These are phyloP conservation scores for Anadara kagoshimensis DNA, from an alignment of 1,140 invertebrate species.

Conservation along the genomic window DNA sequence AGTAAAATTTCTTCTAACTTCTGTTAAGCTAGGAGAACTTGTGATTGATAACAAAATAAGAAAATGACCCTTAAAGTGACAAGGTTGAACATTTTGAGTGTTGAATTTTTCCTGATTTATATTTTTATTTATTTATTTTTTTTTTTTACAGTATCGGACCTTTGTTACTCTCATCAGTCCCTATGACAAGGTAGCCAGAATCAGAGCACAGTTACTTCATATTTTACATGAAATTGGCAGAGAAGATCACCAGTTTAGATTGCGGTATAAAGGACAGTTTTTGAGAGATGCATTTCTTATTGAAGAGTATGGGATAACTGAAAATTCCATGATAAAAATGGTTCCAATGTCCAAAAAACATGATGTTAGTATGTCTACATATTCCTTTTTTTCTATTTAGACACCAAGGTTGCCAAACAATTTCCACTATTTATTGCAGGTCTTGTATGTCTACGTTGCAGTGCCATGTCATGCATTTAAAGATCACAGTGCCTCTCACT, in stretches of 20 bases:
- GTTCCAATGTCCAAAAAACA: slow-evolving; percentile 59
- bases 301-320: slow-evolving; percentile 62
- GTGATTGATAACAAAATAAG: too few relatives aligned
- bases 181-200: slow-evolving; percentile 63
- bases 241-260: slow-evolving; percentile 66
- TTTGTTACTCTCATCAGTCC: slow-evolving; percentile 62
- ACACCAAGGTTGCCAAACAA: too few relatives aligned
- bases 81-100: too few relatives aligned
- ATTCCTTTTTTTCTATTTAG: too few relatives aligned
- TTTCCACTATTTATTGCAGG: too few relatives aligned
- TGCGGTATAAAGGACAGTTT: slow-evolving; percentile 68
- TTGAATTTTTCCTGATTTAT: too few relatives aligned
- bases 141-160: slow-evolving; percentile 63
- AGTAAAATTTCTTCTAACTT: too few relatives aligned
- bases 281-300: slow-evolving; percentile 64
- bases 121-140: not conserved
- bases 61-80: too few relatives aligned
- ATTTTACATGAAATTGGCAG: slow-evolving; percentile 66
- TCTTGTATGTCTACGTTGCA: too few relatives aligned
- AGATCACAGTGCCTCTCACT: too few relatives aligned
- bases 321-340: slow-evolving; percentile 68
- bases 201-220: slow-evolving; percentile 67
- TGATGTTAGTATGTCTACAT: slow-evolving; percentile 29
- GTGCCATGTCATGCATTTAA: too few relatives aligned
- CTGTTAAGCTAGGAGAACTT: too few relatives aligned